Evolutionary conservation across 2,797 vertebrate genomes (phyloP).

Genomic region (Myripristis murdjan): DNA sequence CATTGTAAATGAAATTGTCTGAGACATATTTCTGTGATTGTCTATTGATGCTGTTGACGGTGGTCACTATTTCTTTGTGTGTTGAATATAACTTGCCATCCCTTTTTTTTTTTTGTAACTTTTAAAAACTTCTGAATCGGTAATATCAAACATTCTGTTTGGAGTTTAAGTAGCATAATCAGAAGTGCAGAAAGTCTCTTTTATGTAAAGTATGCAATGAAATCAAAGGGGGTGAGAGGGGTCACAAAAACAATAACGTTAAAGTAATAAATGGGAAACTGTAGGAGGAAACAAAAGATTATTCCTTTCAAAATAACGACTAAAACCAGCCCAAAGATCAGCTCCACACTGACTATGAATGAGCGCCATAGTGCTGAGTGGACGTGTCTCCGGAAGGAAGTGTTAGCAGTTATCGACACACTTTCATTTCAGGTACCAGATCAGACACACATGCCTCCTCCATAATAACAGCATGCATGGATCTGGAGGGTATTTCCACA

Average conservation of each 20-base stretch:
- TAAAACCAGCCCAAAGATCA: slow-evolving; percentile 47
- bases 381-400: slow-evolving; percentile 62
- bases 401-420: slow-evolving; percentile 69
- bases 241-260: slow-evolving; percentile 33
- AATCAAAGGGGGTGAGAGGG: slow-evolving; percentile 17
- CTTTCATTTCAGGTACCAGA: slow-evolving; percentile 66
- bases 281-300: slow-evolving; percentile 16
- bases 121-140: slow-evolving; percentile 3
- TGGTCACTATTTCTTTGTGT: slow-evolving; percentile 27
- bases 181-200: slow-evolving; percentile 18
- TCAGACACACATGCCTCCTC: slow-evolving; percentile 66
- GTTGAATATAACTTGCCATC: slow-evolving; percentile 19
- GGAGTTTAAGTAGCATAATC: slow-evolving; percentile 14
- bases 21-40: slow-evolving; percentile 64
- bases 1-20: slow-evolving; percentile 34
- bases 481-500: too few relatives aligned
- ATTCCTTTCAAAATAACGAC: slow-evolving; percentile 20
- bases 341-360: slow-evolving; percentile 20
- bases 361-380: slow-evolving; percentile 45
- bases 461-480: slow-evolving; percentile 73
- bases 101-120: too few relatives aligned
- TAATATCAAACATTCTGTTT: slow-evolving; percentile 7
- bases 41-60: slow-evolving; percentile 59
- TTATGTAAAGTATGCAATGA: slow-evolving; percentile 16
- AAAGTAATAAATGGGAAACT: slow-evolving; percentile 27